phyloP scores from a whole-genome alignment of 2,888 invertebrate genomes.

The Caenorhabditis afra region DNA sequence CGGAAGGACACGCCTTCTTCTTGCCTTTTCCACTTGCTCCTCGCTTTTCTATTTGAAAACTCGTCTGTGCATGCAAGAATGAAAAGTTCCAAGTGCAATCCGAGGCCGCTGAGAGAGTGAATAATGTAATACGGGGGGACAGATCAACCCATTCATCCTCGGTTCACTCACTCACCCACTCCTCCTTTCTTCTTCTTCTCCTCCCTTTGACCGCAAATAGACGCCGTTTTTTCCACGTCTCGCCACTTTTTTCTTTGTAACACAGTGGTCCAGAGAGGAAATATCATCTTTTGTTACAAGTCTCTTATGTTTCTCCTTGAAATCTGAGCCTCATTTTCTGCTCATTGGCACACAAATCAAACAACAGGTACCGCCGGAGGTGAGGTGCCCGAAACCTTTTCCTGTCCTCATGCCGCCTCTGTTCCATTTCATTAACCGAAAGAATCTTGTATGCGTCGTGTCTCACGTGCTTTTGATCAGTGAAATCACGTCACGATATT shows the following conservation, averaged over 20 bases:
- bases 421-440: slow-evolving; percentile 25
- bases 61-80: slow-evolving; percentile 5
- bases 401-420: background rate
- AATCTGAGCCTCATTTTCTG: slow-evolving; percentile 51
- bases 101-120: slow-evolving; percentile 22
- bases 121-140: slow-evolving; percentile 25
- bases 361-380: slow-evolving; percentile 53
- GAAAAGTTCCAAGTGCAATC: slow-evolving; percentile 34
- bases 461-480: slow-evolving; percentile 46
- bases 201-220: slow-evolving; percentile 37
- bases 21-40: background rate
- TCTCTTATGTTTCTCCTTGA: slow-evolving; percentile 44
- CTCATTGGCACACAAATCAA: slow-evolving; percentile 54
- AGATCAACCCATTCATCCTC: slow-evolving; percentile 54
- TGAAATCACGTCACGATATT: slow-evolving; percentile 49
- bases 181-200: slow-evolving; percentile 8
- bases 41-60: background rate
- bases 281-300: slow-evolving; percentile 56
- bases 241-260: slow-evolving; percentile 18
- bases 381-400: background rate
- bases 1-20: background rate
- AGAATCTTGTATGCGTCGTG: slow-evolving; percentile 28
- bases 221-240: slow-evolving; percentile 10
- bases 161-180: slow-evolving; percentile 37
- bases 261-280: slow-evolving; percentile 23